Conservation (phyloP, 2,113 vertebrate species). For the Ctenodactylus gundi region DNA sequence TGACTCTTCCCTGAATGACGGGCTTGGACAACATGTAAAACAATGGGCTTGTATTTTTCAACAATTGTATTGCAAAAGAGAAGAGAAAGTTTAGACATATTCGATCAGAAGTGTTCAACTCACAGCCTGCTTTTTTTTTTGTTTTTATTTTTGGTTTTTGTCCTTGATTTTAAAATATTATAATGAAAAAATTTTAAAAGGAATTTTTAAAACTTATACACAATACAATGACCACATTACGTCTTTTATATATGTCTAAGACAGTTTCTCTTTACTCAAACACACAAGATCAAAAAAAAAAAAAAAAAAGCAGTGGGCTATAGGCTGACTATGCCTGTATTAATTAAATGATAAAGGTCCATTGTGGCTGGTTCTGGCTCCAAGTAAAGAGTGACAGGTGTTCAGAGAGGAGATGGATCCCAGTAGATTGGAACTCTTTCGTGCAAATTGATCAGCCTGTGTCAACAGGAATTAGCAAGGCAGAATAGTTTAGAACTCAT, state of each 20-base stretch:
- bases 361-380: background rate
- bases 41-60: background rate
- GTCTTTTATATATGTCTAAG: too few species aligned
- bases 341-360: background rate
- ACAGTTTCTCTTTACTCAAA: too few species aligned
- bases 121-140: too few species aligned
- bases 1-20: background rate
- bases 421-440: background rate
- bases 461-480: background rate
- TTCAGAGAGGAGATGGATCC: background rate
- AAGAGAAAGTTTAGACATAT: background rate
- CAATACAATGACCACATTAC: too few species aligned
- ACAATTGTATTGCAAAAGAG: background rate
- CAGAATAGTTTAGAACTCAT: background rate
- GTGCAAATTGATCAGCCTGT: background rate
- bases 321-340: too few species aligned
- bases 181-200: too few species aligned
- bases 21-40: background rate
- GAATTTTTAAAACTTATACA: too few species aligned
- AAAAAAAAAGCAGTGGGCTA: too few species aligned
- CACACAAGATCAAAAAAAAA: too few species aligned
- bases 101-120: too few species aligned
- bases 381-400: background rate
- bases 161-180: too few species aligned
- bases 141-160: too few species aligned